These are phyloP conservation scores for Sesia bembeciformis DNA, from an alignment of 2,888 invertebrate genomes.

Conservation along the genomic window DNA sequence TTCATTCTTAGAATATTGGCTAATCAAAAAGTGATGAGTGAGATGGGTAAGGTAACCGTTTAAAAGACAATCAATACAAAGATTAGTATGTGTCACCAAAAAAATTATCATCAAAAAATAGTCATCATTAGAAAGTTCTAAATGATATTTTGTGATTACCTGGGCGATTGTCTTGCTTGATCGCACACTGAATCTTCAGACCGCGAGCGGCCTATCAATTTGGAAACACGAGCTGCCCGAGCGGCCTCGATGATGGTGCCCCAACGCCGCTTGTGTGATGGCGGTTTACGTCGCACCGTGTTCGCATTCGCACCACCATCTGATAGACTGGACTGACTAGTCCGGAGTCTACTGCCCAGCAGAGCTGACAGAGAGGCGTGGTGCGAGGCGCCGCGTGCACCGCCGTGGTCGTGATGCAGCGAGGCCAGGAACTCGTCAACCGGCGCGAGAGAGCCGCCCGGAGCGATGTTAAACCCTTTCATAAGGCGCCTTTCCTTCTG, in stretches of 20 bases:
- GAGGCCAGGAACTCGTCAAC: constrained; percentile 87
- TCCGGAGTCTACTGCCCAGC: constrained; percentile 74
- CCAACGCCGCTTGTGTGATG: constrained; percentile 84
- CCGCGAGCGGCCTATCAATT: constrained; percentile 83
- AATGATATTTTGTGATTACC: constrained; percentile 25
- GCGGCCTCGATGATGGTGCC: constrained; percentile 91
- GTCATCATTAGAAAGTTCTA: no score
- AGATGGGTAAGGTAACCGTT: no score
- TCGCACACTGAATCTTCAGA: constrained; percentile 89
- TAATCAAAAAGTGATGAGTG: no score
- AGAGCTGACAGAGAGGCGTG: constrained; percentile 78
- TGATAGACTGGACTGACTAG: constrained; percentile 41
- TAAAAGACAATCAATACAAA: not conserved
- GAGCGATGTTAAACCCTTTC: constrained; percentile 95
- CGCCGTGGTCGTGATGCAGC: constrained; percentile 76
- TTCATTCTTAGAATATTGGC: no score
- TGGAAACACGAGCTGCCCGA: constrained; percentile 84
- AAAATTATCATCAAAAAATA: no score
- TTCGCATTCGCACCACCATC: constrained; percentile 15
- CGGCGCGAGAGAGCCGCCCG: constrained; percentile 78
- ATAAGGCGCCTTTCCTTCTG: constrained; percentile 93
- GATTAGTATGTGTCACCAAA: not conserved
- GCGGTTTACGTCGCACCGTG: constrained; percentile 38
- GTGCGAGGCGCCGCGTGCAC: constrained; percentile 39
- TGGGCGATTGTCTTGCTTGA: constrained; percentile 71